Base-by-base conservation (phyloP, 1,140 invertebrate species). In the Eueides isabella region DNA sequence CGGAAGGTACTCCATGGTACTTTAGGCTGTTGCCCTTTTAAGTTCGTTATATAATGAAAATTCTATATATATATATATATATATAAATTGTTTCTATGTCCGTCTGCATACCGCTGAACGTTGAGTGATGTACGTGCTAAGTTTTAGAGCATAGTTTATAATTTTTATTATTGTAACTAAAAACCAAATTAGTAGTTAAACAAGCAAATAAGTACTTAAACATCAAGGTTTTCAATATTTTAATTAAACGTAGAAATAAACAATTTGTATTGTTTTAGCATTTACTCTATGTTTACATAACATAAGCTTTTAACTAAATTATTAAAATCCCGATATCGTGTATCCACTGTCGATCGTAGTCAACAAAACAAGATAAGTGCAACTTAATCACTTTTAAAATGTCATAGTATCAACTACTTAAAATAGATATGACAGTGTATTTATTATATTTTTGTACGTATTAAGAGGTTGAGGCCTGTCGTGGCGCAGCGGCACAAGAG, bases 1-100 rank as follows among this genome's bases (percentile, higher is more conserved):
- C 66, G 71, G 65, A 72, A 72, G 61, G 67, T 73, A 66, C 67
- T 73, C 75, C 41, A 38, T 72, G 12, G 63, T 72, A 66, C 71
- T 62, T 71, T 72, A 73, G 75, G 71, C 66, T 72, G 75, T 73
- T 76, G 75, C 64, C 65, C 69, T 70, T 74, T 66, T 67, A 72
- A 55, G 48, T 71, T 63, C 67, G 65, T 73, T 66, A 67, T 67
- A 2, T 44, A 44, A 30, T 67, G 28, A 28, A 67, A 19, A 38
- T 19, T 67, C 23, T 29, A 44, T 67, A 67, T 55, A 55, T 55
- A 55, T 14, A 2, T 14, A 44, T 4, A 12, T 4, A 38, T 16
- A 38, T 33, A 0, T 44, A 23, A 1, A 4, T 26, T 4, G 0
- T 12, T 23, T 55, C 19, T 55, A 55, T 26, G 9, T 55, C 48